A percentile compares a stretch with the other conserved stretches of the same genome.
These are phyloP conservation scores for silkworm (Bombyx mori) DNA, from an alignment of 1,140 invertebrate species.

Conservation along the genomic window ASM3026992v2 NC_085122.1:10321501-10322000, in stretches of 20 bases:
- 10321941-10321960: background rate
- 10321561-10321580: slow-evolving; percentile 37
- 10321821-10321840: slow-evolving; percentile 32
- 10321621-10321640: slow-evolving; percentile 24
- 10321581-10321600: slow-evolving; percentile 34
- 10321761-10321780: slow-evolving; percentile 26
- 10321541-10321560: slow-evolving; percentile 30
- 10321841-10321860: slow-evolving; percentile 14
- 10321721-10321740: slow-evolving; percentile 29
- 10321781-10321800: slow-evolving; percentile 29
- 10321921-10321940: background rate
- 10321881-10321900: slow-evolving; percentile 13
- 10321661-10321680: background rate
- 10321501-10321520: slow-evolving; percentile 66
- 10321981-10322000: background rate
- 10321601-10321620: slow-evolving; percentile 32
- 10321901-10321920: background rate
- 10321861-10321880: slow-evolving; percentile 14
- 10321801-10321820: slow-evolving; percentile 30
- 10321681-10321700: background rate
- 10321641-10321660: slow-evolving; percentile 3
- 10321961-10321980: background rate
- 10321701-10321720: slow-evolving; percentile 26
- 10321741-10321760: slow-evolving; percentile 33
- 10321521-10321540: slow-evolving; percentile 27